Evolutionary conservation across 2,888 invertebrate genomes (phyloP).

Genomic region (Neoaliturus tenellus): DNA sequence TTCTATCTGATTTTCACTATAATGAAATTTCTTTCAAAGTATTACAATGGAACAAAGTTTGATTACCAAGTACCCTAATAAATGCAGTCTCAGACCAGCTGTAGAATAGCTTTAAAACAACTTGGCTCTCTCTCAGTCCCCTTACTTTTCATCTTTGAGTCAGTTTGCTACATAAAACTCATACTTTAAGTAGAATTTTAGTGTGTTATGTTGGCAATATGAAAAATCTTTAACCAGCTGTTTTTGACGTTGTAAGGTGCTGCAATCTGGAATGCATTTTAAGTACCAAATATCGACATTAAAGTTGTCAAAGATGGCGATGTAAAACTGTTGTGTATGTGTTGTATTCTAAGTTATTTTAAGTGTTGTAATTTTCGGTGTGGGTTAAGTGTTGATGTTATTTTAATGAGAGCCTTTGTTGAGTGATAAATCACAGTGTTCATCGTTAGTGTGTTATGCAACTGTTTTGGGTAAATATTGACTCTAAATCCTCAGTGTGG

Average conservation of each 20-base stretch:
- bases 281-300: slow-evolving; percentile 76
- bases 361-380: slow-evolving; percentile 27
- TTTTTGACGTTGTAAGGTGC: slow-evolving; percentile 56
- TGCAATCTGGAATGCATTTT: slow-evolving; percentile 56
- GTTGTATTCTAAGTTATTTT: slow-evolving; percentile 8
- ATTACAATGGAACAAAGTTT: no score
- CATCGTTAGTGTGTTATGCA: slow-evolving; percentile 32
- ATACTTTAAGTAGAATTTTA: no score
- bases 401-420: slow-evolving; percentile 11
- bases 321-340: slow-evolving; percentile 21
- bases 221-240: slow-evolving; percentile 59
- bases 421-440: slow-evolving; percentile 1
- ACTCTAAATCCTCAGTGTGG: slow-evolving; percentile 54
- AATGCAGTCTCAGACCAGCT: no score
- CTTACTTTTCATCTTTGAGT: no score
- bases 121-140: no score
- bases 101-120: no score
- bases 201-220: no score
- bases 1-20: no score
- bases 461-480: slow-evolving; percentile 5
- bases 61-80: no score
- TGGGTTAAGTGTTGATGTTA: slow-evolving; percentile 30
- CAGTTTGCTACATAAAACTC: no score
- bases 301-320: slow-evolving; percentile 75
- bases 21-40: no score